phyloP scores from a whole-genome alignment of 2,888 invertebrate species.

The Lepidocyrtoides sp. region DNA sequence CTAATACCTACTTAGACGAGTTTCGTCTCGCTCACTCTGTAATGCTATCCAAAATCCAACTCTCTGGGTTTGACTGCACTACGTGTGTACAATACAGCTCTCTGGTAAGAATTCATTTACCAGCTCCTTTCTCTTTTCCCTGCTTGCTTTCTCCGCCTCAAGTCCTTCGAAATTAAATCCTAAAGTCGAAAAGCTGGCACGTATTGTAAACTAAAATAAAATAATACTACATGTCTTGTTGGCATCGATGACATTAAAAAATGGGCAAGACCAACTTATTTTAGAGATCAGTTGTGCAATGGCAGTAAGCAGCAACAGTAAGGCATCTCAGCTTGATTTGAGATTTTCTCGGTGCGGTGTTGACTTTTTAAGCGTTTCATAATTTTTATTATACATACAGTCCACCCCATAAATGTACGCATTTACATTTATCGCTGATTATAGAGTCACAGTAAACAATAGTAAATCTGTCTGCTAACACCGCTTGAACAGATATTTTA shows the following conservation, averaged over 20 bases:
- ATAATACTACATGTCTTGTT: slow-evolving; percentile 64
- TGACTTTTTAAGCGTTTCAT: too few species aligned
- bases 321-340: too few species aligned
- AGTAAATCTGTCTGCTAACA: too few species aligned
- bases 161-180: slow-evolving; percentile 64
- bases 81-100: neutral
- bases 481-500: neutral
- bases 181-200: slow-evolving; percentile 70
- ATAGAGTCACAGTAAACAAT: too few species aligned
- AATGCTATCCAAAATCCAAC: too few species aligned
- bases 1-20: slow-evolving; percentile 56
- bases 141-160: slow-evolving; percentile 13
- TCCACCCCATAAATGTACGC: too few species aligned
- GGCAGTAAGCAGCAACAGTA: neutral
- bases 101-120: neutral
- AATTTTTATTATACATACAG: too few species aligned
- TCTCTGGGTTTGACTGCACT: neutral
- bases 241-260: slow-evolving; percentile 59
- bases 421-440: too few species aligned
- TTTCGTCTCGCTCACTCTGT: neutral
- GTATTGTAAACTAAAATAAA: slow-evolving; percentile 70
- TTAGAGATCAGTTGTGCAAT: neutral
- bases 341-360: too few species aligned
- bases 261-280: neutral
- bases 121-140: neutral